Base-by-base conservation (phyloP, 2,113 vertebrate genomes). In the Sylvilagus bachmani region DNA sequence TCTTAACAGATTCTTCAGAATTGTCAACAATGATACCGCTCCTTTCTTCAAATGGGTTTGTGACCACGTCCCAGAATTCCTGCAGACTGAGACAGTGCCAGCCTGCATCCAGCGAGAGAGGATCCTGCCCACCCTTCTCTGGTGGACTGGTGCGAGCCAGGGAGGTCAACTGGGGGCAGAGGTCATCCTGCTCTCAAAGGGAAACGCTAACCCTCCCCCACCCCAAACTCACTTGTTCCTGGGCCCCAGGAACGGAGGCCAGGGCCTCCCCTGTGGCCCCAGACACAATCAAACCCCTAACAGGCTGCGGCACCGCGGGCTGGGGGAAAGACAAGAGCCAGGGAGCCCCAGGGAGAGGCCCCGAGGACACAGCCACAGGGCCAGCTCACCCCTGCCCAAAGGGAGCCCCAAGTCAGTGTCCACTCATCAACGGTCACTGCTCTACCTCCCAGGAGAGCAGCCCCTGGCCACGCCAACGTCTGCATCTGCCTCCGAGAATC, bases 21-120 rank as follows among this genome's bases (percentile, higher is more conserved):
- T n/a, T 9, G 29, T 67, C 2, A 69, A 69, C 16, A 53, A 94
- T 27, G 31, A 74, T 33, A 31, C 3, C 69, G 75, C 22, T 81
- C 38, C 55, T 93, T 91, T 80, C 84, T 73, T 81, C 12, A 80
- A 86, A 67, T 3, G 51, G 44, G 62, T 77, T 62, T 62, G 66
- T 49, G 78, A 93, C 53, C 73, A 62, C 25, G 44, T 78, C 86
- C 36, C 90, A 73, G 36, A 10, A 73, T 81, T 93, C 78, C 87
- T 51, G n/a, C 67, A 82, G 96, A 25, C 55, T 82, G 27, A 69
- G 81, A 49, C n/a, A 51, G 12, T 55, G 49, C 67, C 0, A 33
- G 80, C 62, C 53, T 5, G 29, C 14, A 16, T 13, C 73, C 31
- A 14, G 11, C 8, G 62, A 87, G 38, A 64, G 38, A 10, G 6